A percentile compares a stretch with the other conserved stretches of the same genome.
phyloP scores from a whole-genome alignment of 2,888 invertebrate species.

The Orthonevra nobilis region DNA sequence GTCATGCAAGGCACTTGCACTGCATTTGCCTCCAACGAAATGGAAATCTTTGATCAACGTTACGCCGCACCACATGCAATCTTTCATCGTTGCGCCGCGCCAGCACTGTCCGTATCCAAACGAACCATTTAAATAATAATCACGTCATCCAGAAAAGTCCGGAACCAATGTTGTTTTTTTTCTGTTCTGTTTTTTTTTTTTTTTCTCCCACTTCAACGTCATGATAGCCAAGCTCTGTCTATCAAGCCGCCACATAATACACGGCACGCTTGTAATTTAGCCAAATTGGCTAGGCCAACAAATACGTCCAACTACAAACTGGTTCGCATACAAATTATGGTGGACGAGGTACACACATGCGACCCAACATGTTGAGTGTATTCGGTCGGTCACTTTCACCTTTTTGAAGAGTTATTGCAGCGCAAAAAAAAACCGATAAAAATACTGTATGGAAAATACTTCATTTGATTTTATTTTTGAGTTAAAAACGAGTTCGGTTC shows the following conservation, averaged over 20 bases:
- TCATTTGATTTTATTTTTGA: not conserved
- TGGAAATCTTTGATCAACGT: conserved; percentile 46
- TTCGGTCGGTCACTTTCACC: conserved; percentile 54
- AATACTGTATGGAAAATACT: no score
- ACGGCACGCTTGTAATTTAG: conserved; percentile 45
- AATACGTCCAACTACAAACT: conserved; percentile 22
- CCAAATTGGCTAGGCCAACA: conserved; percentile 52
- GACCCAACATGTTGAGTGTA: conserved; percentile 4
- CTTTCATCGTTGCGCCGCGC: conserved; percentile 20
- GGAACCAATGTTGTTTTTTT: conserved; percentile 38
- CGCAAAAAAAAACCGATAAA: not conserved
- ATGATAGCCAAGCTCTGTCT: conserved; percentile 41
- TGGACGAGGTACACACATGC: not conserved
- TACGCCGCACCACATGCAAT: conserved; percentile 50
- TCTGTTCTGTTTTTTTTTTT: not conserved
- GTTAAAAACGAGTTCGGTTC: not conserved
- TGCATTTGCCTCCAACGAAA: conserved; percentile 33
- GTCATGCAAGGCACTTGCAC: conserved; percentile 27
- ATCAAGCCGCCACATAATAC: conserved; percentile 34
- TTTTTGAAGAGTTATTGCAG: conserved; percentile 11
- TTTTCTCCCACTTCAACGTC: conserved; percentile 11
- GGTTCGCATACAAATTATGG: conserved; percentile 36
- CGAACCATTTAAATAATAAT: conserved; percentile 55
- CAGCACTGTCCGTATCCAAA: conserved; percentile 23
- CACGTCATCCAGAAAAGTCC: conserved; percentile 57